Percentiles rank a stretch among this genome's conserved stretches.
These are phyloP conservation scores for Campylorhamphus procurvoides DNA, from an alignment of 2,113 vertebrate genomes.

Conservation along the genomic window DNA sequence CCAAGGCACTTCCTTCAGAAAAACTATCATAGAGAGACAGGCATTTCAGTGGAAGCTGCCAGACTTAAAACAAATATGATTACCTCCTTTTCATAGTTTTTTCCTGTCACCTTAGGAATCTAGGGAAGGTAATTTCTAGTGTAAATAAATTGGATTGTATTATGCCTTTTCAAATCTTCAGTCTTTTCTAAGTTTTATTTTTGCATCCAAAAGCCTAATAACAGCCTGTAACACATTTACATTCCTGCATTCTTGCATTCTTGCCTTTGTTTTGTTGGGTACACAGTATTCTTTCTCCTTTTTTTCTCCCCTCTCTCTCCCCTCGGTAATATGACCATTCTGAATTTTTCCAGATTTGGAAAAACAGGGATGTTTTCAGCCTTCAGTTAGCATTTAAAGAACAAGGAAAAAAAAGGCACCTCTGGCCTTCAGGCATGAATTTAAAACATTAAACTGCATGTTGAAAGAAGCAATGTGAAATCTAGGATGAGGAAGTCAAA, in stretches of 20 bases:
- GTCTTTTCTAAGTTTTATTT: constrained; percentile 22
- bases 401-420: not conserved
- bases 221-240: constrained; percentile 54
- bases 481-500: constrained; percentile 26
- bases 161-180: not conserved
- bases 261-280: constrained; percentile 55
- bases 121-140: not conserved
- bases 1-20: constrained; percentile 40
- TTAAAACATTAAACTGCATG: not conserved
- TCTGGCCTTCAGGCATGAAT: not conserved
- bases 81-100: not conserved
- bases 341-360: constrained; percentile 45
- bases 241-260: constrained; percentile 65
- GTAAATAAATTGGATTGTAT: not conserved
- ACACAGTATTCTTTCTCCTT: constrained; percentile 39
- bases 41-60: constrained; percentile 30
- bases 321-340: constrained; percentile 37
- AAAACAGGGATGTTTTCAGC: constrained; percentile 43
- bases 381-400: not conserved
- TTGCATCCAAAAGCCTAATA: constrained; percentile 39
- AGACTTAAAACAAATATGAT: constrained; percentile 10
- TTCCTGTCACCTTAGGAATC: constrained; percentile 27
- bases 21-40: constrained; percentile 18
- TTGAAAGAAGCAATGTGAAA: not conserved
- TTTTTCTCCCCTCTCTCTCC: not conserved